These are phyloP conservation scores for Tretioscincus oriximinensis DNA, from an alignment of 2,113 vertebrate species.

Conservation along the genomic window DNA sequence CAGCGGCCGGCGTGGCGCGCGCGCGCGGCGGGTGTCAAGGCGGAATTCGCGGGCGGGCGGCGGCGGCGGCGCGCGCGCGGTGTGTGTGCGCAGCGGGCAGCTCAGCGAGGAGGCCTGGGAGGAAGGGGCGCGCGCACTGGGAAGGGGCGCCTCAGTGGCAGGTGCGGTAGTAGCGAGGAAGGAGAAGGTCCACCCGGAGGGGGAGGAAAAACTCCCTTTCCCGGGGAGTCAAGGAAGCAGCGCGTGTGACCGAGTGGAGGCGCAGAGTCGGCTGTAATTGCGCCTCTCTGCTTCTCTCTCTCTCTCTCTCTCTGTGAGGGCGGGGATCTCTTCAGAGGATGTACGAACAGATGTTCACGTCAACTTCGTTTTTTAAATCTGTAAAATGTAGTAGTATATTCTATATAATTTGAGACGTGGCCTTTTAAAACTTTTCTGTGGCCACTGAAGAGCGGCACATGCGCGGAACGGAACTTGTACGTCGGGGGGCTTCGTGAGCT, in stretches of 20 bases:
- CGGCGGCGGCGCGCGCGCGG: too few species aligned
- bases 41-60: background rate
- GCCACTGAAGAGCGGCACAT: too few species aligned
- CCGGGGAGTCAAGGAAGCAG: too few species aligned
- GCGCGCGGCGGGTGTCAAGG: background rate
- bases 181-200: background rate
- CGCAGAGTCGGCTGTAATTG: background rate
- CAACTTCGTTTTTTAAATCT: background rate
- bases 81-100: background rate
- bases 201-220: too few species aligned
- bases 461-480: too few species aligned
- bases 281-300: background rate
- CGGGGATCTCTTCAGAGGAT: background rate
- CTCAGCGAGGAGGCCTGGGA: too few species aligned
- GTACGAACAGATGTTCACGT: background rate
- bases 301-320: background rate
- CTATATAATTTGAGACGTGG: too few species aligned
- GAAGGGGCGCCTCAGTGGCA: background rate
- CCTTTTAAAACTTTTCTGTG: too few species aligned
- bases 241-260: too few species aligned
- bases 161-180: background rate
- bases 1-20: background rate
- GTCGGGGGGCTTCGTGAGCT: too few species aligned
- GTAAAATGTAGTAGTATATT: too few species aligned
- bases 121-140: too few species aligned